A percentile compares a stretch with the other conserved stretches of the same genome.
Conservation (phyloP, 1,140 invertebrate genomes). For the Melitaea cinxia region DNA sequence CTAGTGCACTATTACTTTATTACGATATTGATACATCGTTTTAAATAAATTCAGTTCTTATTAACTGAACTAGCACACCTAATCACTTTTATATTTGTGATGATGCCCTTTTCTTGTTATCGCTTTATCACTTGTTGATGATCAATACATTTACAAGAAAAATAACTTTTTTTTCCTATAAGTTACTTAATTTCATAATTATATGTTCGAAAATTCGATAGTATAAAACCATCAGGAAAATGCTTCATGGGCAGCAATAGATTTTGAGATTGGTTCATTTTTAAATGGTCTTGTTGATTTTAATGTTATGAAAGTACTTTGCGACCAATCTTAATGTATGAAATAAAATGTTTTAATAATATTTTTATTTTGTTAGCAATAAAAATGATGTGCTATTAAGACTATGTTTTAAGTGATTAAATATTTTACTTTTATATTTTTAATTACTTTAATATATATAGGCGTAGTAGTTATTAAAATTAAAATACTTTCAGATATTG, state of each 20-base stretch:
- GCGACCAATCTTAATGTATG: constrained; percentile 5
- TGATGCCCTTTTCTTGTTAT: background rate
- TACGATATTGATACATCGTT: background rate
- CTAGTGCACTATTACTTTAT: background rate
- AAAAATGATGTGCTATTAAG: constrained; percentile 36
- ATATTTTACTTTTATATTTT: constrained; percentile 38
- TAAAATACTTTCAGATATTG: constrained; percentile 32
- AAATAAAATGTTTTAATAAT: constrained; percentile 24
- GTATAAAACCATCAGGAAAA: no score
- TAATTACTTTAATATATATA: constrained; percentile 27
- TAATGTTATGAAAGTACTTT: background rate
- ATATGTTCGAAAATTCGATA: no score
- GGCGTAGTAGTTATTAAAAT: constrained; percentile 30
- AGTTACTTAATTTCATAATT: no score
- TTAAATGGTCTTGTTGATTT: background rate
- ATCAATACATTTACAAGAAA: no score
- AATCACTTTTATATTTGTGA: background rate
- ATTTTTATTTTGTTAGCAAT: constrained; percentile 24
- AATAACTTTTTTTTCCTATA: no score
- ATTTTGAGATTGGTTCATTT: background rate
- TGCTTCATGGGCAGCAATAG: background rate
- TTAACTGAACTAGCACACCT: no score
- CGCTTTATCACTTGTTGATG: background rate
- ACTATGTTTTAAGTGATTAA: constrained; percentile 28
- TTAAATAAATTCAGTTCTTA: background rate